A percentile compares a stretch with the other conserved stretches of the same genome.
These are phyloP conservation scores for Indicator maculatus DNA, from an alignment of 2,113 vertebrate species.

Conservation along the genomic window DNA sequence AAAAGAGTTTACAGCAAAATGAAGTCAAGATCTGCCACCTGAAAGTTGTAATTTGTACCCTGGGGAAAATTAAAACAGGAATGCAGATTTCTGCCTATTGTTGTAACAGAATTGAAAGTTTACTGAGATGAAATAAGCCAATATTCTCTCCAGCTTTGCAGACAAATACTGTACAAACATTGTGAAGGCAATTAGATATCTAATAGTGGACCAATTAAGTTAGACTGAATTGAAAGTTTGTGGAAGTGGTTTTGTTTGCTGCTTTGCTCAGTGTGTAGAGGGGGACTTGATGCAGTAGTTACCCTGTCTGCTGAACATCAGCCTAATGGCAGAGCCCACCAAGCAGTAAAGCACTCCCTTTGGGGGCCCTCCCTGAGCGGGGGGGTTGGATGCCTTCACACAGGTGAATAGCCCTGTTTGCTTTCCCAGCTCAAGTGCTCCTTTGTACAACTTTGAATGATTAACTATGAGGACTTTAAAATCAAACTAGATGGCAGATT, in stretches of 20 bases:
- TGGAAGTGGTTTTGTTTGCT: background rate
- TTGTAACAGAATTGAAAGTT: too few relatives aligned
- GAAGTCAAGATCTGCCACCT: too few relatives aligned
- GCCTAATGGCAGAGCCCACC: background rate
- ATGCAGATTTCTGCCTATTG: too few relatives aligned
- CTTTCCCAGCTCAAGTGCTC: background rate
- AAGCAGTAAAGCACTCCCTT: background rate
- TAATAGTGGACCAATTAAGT: too few relatives aligned
- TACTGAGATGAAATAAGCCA: too few relatives aligned
- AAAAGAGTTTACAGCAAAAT: too few relatives aligned
- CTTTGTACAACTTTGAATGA: background rate
- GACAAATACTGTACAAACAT: too few relatives aligned
- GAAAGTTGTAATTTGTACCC: too few relatives aligned
- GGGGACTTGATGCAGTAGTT: background rate
- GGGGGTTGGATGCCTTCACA: background rate
- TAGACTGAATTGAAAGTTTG: background rate
- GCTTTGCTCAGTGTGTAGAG: background rate
- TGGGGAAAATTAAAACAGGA: too few relatives aligned
- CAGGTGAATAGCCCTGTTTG: background rate
- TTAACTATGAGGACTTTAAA: background rate
- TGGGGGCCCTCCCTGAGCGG: background rate
- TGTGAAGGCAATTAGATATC: too few relatives aligned
- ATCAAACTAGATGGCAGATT: conserved; percentile 4
- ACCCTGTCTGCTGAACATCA: background rate
- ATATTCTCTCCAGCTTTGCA: too few relatives aligned